Conservation (phyloP, 2,113 vertebrate genomes). For the Cyprinodon tularosa region DNA sequence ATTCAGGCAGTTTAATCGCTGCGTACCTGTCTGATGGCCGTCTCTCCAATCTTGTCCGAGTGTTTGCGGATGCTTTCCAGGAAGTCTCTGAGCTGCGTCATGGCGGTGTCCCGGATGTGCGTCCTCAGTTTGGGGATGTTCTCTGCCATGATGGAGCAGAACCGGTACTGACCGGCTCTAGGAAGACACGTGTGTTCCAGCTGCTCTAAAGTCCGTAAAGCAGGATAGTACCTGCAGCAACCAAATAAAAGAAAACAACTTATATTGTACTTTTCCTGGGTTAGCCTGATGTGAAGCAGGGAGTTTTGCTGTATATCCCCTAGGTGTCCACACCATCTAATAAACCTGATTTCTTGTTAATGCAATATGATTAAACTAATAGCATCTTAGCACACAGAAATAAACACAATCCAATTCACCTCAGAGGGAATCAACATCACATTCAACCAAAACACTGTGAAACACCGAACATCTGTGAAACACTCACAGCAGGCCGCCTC, state of each 20-base stretch:
- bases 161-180: slow-evolving; percentile 91
- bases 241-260: not conserved
- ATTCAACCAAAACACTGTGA: slow-evolving; percentile 32
- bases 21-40: slow-evolving; percentile 92
- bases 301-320: no score
- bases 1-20: no score
- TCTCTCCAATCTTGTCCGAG: slow-evolving; percentile 96
- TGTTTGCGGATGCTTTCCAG: slow-evolving; percentile 98
- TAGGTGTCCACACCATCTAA: no score
- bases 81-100: slow-evolving; percentile 96
- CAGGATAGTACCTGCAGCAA: slow-evolving; percentile 90
- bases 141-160: slow-evolving; percentile 94
- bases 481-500: slow-evolving; percentile 34
- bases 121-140: slow-evolving; percentile 89
- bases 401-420: slow-evolving; percentile 44
- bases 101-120: slow-evolving; percentile 93
- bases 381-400: slow-evolving; percentile 10
- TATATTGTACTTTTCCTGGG: not conserved
- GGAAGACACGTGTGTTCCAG: slow-evolving; percentile 91
- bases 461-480: slow-evolving; percentile 12
- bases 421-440: slow-evolving; percentile 35
- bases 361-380: no score
- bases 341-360: no score
- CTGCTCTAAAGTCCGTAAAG: slow-evolving; percentile 92
- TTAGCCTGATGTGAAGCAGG: not conserved